Conservation (phyloP, 2,888 invertebrate genomes). For the Quadroppia sp. region DNA sequence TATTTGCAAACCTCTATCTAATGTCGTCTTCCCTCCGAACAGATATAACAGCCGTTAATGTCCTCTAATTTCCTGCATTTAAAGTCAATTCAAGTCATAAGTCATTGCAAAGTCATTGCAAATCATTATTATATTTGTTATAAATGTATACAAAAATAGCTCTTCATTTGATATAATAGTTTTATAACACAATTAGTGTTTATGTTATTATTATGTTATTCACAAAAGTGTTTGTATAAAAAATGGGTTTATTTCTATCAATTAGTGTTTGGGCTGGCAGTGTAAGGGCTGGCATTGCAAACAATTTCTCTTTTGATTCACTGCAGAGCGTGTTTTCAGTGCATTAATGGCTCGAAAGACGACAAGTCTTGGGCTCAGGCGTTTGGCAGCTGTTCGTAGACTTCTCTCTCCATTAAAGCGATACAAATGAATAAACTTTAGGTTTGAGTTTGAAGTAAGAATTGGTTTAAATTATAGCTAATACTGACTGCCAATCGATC, state of each 20-base stretch:
- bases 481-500: constrained; percentile 12
- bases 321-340: not conserved
- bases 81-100: not conserved
- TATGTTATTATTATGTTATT: not conserved
- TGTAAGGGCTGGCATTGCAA: no score
- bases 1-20: no score
- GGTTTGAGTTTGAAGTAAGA: not conserved
- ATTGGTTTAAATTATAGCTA: constrained; percentile 32
- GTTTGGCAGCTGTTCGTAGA: constrained; percentile 21
- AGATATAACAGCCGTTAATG: not conserved
- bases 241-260: constrained; percentile 1
- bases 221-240: constrained; percentile 6
- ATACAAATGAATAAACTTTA: constrained; percentile 37
- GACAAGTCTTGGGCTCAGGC: constrained; percentile 5
- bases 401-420: not conserved
- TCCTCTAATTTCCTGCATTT: constrained; percentile 32
- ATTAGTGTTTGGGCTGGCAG: not conserved
- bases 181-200: not conserved
- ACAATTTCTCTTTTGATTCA: not conserved
- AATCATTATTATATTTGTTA: not conserved
- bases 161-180: not conserved
- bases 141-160: not conserved
- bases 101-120: not conserved
- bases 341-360: constrained; percentile 15
- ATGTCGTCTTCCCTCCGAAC: no score